phyloP scores from a whole-genome alignment of 1,140 invertebrate species.

The Rhizoglyphus robini region DNA sequence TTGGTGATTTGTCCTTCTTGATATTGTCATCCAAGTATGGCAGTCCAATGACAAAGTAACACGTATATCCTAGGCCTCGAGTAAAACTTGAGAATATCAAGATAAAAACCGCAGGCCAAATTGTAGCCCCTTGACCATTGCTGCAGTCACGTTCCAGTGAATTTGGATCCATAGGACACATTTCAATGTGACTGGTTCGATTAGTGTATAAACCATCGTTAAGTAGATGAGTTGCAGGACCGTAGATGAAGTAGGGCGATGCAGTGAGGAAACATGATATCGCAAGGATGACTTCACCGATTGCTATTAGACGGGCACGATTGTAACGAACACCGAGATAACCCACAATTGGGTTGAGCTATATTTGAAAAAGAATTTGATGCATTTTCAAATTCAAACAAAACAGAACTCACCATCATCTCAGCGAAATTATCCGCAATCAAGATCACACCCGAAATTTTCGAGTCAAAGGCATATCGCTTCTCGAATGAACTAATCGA shows the following conservation, averaged over 20 bases:
- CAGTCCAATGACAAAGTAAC: slow-evolving; percentile 26
- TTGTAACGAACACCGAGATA: slow-evolving; percentile 52
- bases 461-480: slow-evolving; percentile 59
- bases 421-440: slow-evolving; percentile 27
- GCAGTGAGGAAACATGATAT: slow-evolving; percentile 49
- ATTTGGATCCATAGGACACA: neutral
- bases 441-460: slow-evolving; percentile 46
- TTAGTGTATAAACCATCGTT: too few relatives aligned
- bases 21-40: slow-evolving; percentile 33
- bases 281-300: slow-evolving; percentile 51
- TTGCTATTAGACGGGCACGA: slow-evolving; percentile 51
- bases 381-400: neutral
- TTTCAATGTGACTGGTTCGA: neutral
- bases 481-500: slow-evolving; percentile 58
- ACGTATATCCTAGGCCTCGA: slow-evolving; percentile 26
- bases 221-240: slow-evolving; percentile 32
- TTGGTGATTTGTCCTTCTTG: slow-evolving; percentile 28
- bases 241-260: slow-evolving; percentile 52
- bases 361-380: neutral
- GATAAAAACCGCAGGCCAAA: slow-evolving; percentile 24
- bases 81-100: slow-evolving; percentile 24
- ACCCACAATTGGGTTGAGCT: slow-evolving; percentile 37
- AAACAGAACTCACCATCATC: slow-evolving; percentile 10
- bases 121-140: neutral
- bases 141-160: neutral